Base-by-base conservation (phyloP, 2,113 vertebrate genomes). In the Tursiops truncatus region DNA sequence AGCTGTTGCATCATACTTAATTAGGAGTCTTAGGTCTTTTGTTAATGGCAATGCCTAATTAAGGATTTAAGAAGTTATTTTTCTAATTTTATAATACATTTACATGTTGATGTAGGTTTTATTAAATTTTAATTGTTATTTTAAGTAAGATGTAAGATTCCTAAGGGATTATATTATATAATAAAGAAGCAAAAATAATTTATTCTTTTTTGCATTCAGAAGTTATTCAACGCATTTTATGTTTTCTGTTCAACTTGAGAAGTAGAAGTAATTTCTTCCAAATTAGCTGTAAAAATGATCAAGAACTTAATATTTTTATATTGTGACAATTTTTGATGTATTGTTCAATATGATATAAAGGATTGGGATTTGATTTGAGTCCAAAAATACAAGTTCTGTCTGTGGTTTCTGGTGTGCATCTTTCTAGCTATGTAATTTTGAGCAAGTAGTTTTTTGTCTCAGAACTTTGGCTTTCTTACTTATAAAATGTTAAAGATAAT, bases 181-280 rank as follows among this genome's bases (percentile, higher is more conserved):
- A 92, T 38, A 84, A 87, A 65, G 74, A 85, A 93, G 28, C 58
- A 94, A 89, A 97, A 95, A 33, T 85, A 71, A 67, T 92, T 44
- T 67, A 82, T 41, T 87, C 8, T 56, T 94, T 93, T 88, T 89
- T 68, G 23, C 41, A 62, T 47, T 94, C 6, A 83, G 33, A 91
- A 74, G 31, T 58, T 67, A 70, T 13, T 63, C 13, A 84, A 15
- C 90, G 93, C 5, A 65, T 44, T 96, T 96, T 93, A 18, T 83
- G 86, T 73, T 80, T 94, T 86, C 26, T 71, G 1, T 79, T 94
- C 71, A 93, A n/a, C 56, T 71, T 90, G 85, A 74, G 50, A 71
- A 94, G 6, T 90, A 85, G 71, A 85, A 28, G 31, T 71, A 6
- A 47, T 76, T 96, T 84, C 74, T 74, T 81, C 62, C 73, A 95